Evolutionary conservation across 2,888 invertebrate species (phyloP).

Genomic region (Dryobotodes eremita): DNA sequence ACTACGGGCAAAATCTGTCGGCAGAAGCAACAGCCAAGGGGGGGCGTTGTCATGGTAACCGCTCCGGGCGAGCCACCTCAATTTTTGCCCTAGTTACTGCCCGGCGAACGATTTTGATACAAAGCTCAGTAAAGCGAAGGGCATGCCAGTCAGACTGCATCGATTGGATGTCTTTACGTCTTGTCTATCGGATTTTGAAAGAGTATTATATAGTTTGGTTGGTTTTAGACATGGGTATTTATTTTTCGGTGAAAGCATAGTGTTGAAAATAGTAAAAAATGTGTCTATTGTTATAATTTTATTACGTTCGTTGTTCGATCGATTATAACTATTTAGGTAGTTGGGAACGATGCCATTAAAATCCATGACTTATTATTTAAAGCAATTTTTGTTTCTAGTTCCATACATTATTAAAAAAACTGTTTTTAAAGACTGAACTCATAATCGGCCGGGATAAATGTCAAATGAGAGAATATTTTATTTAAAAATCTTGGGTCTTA

Average conservation of each 20-base stretch:
- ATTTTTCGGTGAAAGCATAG: background rate
- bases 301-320: background rate
- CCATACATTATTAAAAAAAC: background rate
- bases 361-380: background rate
- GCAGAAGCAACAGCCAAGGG: constrained; percentile 67
- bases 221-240: background rate
- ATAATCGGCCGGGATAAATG: background rate
- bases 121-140: constrained; percentile 70
- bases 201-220: background rate
- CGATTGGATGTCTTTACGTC: constrained; percentile 47
- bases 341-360: background rate
- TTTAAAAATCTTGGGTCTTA: background rate
- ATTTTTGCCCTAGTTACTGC: constrained; percentile 85
- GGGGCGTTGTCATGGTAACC: constrained; percentile 77
- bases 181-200: constrained; percentile 11
- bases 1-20: constrained; percentile 46
- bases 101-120: constrained; percentile 74
- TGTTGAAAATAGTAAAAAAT: background rate
- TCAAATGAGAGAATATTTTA: background rate
- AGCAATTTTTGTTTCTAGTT: too few species aligned
- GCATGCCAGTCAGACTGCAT: constrained; percentile 63
- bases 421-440: background rate
- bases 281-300: background rate
- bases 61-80: constrained; percentile 75
- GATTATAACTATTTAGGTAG: background rate